Conservation (phyloP, 1,140 invertebrate species). For the Drosophila rufa region DNA sequence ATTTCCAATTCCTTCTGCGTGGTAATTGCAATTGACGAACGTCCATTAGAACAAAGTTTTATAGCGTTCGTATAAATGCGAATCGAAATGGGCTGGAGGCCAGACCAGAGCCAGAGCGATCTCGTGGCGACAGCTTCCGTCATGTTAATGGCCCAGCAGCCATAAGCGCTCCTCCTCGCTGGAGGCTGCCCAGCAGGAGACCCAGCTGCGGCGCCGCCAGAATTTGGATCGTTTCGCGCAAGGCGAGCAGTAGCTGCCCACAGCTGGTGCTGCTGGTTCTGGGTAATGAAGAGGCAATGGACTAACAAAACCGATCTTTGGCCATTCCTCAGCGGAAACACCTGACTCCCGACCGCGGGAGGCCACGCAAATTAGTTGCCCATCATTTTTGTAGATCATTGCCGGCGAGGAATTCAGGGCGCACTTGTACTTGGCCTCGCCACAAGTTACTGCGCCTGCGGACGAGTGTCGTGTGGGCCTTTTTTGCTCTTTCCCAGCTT, state of each 20-base stretch:
- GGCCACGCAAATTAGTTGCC: slow-evolving; percentile 31
- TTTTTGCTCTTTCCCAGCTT: slow-evolving; percentile 6
- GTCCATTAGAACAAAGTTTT: slow-evolving; percentile 65
- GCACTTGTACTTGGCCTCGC: slow-evolving; percentile 9
- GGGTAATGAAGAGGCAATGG: slow-evolving; percentile 32
- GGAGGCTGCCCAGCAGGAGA: slow-evolving; percentile 52
- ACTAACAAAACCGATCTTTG: slow-evolving; percentile 8
- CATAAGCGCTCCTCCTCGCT: slow-evolving; percentile 27
- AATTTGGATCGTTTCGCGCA: slow-evolving; percentile 7
- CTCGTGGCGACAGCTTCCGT: slow-evolving; percentile 65
- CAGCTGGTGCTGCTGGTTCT: too few species aligned
- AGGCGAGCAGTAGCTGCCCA: slow-evolving; percentile 2
- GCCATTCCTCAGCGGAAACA: slow-evolving; percentile 21
- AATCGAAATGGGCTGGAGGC: slow-evolving; percentile 61
- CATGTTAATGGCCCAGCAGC: slow-evolving; percentile 56
- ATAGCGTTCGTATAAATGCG: slow-evolving; percentile 67
- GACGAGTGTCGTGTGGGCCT: slow-evolving; percentile 23
- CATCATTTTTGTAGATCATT: slow-evolving; percentile 11
- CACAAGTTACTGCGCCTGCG: slow-evolving; percentile 39
- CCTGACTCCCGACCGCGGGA: neutral
- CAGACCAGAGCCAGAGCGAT: slow-evolving; percentile 8
- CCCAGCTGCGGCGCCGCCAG: neutral
- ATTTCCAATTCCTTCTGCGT: slow-evolving; percentile 45
- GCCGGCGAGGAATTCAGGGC: slow-evolving; percentile 15
- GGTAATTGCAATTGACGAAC: slow-evolving; percentile 61